These are phyloP conservation scores for Zenarchopterus dispar DNA, from an alignment of 2,797 vertebrate genomes.

Conservation along the genomic window DNA sequence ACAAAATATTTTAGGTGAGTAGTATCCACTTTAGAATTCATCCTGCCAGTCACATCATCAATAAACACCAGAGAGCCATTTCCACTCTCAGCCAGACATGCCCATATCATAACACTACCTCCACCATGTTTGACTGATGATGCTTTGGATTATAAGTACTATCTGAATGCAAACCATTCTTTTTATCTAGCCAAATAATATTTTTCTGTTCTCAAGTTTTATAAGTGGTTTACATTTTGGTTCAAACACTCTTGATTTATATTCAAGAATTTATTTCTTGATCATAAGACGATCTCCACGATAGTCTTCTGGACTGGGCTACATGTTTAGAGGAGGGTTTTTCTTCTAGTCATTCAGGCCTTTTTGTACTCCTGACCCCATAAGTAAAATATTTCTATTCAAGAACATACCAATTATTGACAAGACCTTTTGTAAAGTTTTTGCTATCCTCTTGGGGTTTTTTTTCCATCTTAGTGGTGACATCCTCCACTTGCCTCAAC, in stretches of 20 bases:
- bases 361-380: too few species aligned
- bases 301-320: background rate
- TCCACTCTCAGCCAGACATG: background rate
- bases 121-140: constrained; percentile 1
- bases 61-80: background rate
- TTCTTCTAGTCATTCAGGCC: too few species aligned
- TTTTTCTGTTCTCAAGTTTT: background rate
- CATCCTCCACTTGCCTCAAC: too few species aligned
- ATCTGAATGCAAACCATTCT: background rate
- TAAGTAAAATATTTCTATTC: too few species aligned
- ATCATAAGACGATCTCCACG: background rate
- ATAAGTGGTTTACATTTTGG: background rate
- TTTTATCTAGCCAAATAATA: background rate
- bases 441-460: too few species aligned
- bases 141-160: background rate
- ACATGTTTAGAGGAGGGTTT: too few species aligned
- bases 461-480: too few species aligned
- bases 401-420: too few species aligned
- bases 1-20: too few species aligned
- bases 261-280: background rate
- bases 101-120: background rate
- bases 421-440: too few species aligned
- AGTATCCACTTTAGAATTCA: background rate
- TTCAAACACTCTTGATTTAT: background rate
- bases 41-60: background rate